Evolutionary conservation across 2,797 vertebrate species (phyloP).

Genomic region (Tenualosa thibaudeaui): DNA sequence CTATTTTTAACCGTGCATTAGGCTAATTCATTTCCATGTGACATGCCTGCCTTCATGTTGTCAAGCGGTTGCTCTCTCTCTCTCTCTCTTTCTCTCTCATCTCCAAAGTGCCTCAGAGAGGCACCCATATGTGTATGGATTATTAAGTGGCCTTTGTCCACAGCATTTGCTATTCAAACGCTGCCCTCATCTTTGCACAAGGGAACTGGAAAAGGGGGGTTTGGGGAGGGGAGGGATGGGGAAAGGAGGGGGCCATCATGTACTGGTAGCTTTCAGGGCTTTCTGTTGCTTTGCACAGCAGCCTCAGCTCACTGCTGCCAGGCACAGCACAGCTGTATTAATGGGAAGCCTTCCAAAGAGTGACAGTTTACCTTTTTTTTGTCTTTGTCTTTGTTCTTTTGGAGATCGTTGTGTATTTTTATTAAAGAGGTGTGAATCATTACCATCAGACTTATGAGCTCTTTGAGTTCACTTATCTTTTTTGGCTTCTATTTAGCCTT

Average conservation of each 20-base stretch:
- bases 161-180: slow-evolving; percentile 32
- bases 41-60: slow-evolving; percentile 64
- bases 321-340: not conserved
- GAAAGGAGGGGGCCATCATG: not conserved
- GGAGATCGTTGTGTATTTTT: not conserved
- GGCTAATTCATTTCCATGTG: slow-evolving; percentile 70
- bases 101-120: not conserved
- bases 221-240: no score
- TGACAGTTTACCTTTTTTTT: not conserved
- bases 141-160: slow-evolving; percentile 36
- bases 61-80: slow-evolving; percentile 30
- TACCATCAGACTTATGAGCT: not conserved
- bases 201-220: not conserved
- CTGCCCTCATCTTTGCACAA: not conserved
- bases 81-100: slow-evolving; percentile 26
- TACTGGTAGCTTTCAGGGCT: not conserved
- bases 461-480: not conserved
- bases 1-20: slow-evolving; percentile 68
- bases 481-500: not conserved
- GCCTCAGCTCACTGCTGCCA: not conserved
- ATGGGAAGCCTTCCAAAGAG: not conserved
- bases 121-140: slow-evolving; percentile 40
- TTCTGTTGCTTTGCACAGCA: not conserved
- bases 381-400: not conserved
- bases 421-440: not conserved